A percentile compares a stretch with the other conserved stretches of the same genome.
These are phyloP conservation scores for Epiperipatus broadwayi DNA, from an alignment of 2,888 invertebrate species.

Conservation along the genomic window DNA sequence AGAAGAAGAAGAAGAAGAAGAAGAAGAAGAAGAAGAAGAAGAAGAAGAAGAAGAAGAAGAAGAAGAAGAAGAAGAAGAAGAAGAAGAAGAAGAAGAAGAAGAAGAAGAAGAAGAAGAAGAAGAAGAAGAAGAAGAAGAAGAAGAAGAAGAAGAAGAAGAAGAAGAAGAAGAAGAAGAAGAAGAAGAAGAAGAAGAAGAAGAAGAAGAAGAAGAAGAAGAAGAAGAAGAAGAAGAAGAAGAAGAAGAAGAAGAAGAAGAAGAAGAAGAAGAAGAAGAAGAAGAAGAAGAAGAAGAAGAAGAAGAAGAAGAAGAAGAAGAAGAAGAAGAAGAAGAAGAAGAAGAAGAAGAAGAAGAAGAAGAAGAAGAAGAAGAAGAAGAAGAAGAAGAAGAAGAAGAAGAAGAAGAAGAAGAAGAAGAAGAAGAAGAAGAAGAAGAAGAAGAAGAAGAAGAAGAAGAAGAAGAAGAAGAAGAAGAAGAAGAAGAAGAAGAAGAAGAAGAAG, in stretches of 20 bases:
- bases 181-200: conserved; percentile 3
- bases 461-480: conserved; percentile 6
- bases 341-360: conserved; percentile 3
- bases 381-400: conserved; percentile 3
- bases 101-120: conserved; percentile 3
- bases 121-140: conserved; percentile 3
- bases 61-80: conserved; percentile 3
- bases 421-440: conserved; percentile 3
- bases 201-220: conserved; percentile 3
- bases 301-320: conserved; percentile 3
- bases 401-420: conserved; percentile 3
- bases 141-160: conserved; percentile 3
- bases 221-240: conserved; percentile 3
- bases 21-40: conserved; percentile 3
- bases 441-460: conserved; percentile 3
- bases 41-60: conserved; percentile 3
- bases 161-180: conserved; percentile 3
- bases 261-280: conserved; percentile 3
- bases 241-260: conserved; percentile 3
- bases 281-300: conserved; percentile 3
- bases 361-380: conserved; percentile 3
- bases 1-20: conserved; percentile 3
- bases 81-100: conserved; percentile 3
- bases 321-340: conserved; percentile 3
- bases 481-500: conserved; percentile 17